These are phyloP conservation scores for Luidia sarsii DNA, from an alignment of 53 echinoderm and acorn worm species.

Conservation along the genomic window DNA sequence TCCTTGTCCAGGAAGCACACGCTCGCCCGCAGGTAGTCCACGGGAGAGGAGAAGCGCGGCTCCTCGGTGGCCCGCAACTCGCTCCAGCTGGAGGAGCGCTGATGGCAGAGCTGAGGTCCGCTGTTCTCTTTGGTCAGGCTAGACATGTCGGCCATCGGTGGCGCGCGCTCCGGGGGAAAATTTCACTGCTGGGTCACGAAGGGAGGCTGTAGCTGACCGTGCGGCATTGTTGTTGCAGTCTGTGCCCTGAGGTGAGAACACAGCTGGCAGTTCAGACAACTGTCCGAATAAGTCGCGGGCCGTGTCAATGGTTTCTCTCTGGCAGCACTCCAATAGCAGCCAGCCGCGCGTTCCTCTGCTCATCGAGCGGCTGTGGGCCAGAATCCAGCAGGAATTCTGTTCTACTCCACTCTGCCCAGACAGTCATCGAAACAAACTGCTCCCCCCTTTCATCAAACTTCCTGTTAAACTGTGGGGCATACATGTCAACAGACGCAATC, in stretches of 20 bases:
- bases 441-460: too few species aligned
- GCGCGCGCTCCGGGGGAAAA: neutral
- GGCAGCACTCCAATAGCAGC: too few species aligned
- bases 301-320: too few species aligned
- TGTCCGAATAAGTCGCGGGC: too few species aligned
- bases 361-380: too few species aligned
- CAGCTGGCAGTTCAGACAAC: too few species aligned
- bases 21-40: slow-evolving; percentile 2
- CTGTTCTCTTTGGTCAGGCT: neutral
- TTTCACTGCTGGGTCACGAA: neutral
- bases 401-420: too few species aligned
- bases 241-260: neutral
- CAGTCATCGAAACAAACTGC: too few species aligned
- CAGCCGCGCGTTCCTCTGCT: too few species aligned
- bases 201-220: neutral
- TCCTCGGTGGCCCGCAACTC: neutral
- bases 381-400: too few species aligned
- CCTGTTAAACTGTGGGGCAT: too few species aligned
- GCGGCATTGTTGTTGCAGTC: neutral
- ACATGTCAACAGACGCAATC: too few species aligned
- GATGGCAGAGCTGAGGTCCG: neutral
- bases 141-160: neutral
- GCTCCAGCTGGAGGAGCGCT: neutral
- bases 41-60: neutral
- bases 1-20: neutral